Conservation (phyloP, 2,797 vertebrate species). For the Phyllotis vaccarum region DNA sequence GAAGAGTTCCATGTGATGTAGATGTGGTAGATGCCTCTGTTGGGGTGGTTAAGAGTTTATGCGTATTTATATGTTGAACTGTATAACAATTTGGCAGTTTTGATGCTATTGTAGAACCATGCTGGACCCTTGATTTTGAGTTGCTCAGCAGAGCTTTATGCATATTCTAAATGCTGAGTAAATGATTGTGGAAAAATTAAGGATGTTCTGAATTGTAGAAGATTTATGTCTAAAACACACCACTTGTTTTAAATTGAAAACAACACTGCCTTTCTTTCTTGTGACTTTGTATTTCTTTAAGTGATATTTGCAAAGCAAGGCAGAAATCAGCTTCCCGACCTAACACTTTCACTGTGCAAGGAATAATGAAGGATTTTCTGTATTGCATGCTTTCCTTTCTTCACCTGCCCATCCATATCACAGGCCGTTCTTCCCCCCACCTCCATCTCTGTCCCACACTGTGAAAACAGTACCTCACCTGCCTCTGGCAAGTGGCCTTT, state of each 20-base stretch:
- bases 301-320: neutral
- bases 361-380: neutral
- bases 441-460: neutral
- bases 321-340: neutral
- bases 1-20: neutral
- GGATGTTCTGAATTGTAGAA: neutral
- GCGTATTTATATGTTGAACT: neutral
- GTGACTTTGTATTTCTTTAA: constrained; percentile 5
- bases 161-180: neutral
- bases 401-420: neutral
- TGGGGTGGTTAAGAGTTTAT: neutral
- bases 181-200: constrained; percentile 14
- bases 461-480: neutral
- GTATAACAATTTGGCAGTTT: neutral
- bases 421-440: neutral
- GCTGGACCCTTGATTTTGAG: neutral
- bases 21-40: neutral
- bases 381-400: neutral
- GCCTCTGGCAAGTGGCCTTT: neutral
- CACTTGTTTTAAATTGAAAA: constrained; percentile 21
- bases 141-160: neutral
- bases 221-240: neutral
- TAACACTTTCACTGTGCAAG: neutral
- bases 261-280: neutral
- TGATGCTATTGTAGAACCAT: neutral